Evolutionary conservation across 2,797 vertebrate genomes (phyloP).

Genomic region (Muscicapa comitata): DNA sequence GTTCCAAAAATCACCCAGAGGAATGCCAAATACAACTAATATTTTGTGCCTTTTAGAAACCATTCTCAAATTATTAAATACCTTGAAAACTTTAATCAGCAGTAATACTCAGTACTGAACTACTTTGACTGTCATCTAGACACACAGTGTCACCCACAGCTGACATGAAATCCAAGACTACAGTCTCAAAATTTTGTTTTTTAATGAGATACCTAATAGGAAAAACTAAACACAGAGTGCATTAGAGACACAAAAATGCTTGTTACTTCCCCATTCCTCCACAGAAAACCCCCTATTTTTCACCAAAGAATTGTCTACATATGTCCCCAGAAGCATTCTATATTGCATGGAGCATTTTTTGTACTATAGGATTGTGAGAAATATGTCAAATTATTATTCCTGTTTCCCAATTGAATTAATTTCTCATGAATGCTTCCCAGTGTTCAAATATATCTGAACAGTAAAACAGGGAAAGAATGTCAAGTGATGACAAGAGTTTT

Average conservation of each 20-base stretch:
- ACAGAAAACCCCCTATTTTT: background rate
- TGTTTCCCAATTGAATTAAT: background rate
- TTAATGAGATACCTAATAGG: background rate
- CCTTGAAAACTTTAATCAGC: background rate
- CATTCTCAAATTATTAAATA: background rate
- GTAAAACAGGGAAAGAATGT: background rate
- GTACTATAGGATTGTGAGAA: background rate
- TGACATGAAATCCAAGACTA: background rate
- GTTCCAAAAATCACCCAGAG: background rate
- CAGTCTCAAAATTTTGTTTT: background rate
- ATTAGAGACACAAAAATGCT: background rate
- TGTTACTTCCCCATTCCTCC: background rate
- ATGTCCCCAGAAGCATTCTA: background rate
- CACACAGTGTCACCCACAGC: background rate
- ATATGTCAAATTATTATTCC: background rate
- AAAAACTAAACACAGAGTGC: background rate
- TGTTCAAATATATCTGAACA: background rate
- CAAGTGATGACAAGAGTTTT: background rate
- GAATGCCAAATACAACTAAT: background rate
- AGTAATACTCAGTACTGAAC: background rate
- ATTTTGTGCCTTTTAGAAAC: background rate
- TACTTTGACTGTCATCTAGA: background rate
- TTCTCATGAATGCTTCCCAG: background rate
- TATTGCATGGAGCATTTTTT: background rate
- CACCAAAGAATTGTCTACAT: background rate